Base-by-base conservation (phyloP, 2,113 vertebrate species). In the Piliocolobus tephrosceles region DNA sequence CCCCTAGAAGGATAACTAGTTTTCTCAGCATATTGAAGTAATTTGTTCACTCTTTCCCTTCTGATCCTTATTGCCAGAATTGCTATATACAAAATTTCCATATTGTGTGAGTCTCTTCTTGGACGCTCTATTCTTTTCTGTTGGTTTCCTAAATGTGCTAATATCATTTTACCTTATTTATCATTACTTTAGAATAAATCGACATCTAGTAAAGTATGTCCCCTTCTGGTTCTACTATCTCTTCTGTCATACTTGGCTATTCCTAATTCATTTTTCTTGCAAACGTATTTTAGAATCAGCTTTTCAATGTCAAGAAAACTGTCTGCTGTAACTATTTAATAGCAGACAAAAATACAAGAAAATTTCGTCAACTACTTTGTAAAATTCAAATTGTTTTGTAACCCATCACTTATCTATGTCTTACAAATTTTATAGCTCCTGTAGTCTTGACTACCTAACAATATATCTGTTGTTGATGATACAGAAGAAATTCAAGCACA, bases 311-410 rank as follows among this genome's bases (percentile, higher is more conserved):
- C 6, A 55, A 88, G 82, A 87, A 83, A 57, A 35, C 38, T 86
- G 17, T 82, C 68, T 96, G 22, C 22, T n/a, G 1, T 87, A 80
- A 35, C 14, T 70, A 72, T 47, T 72, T 88, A 70, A 76, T 76
- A 68, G 35, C 16, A 87, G 55, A 68, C 55, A 91, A 94, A 79
- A 90, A 78, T 79, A 27, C 47, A 73, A 87, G 64, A 4, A 82
- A 73, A 45, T 75, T 18, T 35, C 12, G n/a, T 45, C 38, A 82
- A 40, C 68, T 93, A 43, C 17, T 64, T 86, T 75, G 32, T 35
- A 90, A 95, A 91, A 80, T 79, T 84, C 45, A 38, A 96, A 81
- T 96, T 75, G 35, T 40, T 16, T 81, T 82, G 12, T 91, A 90
- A 87, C 45, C 30, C 22, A 88, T 45, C 7, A 7, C 22, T 91